phyloP scores from a whole-genome alignment of 2,888 invertebrate genomes.

The Eupithecia tripunctaria region DNA sequence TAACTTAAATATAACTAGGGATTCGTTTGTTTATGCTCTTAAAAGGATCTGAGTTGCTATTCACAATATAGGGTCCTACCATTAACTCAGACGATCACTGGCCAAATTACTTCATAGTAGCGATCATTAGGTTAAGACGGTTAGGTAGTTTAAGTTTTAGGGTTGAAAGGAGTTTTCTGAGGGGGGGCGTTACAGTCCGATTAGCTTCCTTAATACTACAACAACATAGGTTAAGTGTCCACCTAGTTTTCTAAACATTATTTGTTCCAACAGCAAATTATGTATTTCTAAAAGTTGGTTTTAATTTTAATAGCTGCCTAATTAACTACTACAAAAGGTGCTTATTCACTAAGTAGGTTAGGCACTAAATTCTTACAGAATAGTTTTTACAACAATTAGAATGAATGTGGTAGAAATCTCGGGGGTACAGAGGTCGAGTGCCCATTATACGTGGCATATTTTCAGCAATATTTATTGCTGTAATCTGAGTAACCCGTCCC shows the following conservation, averaged over 20 bases:
- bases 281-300: background rate
- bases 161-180: no score
- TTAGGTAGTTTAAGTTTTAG: no score
- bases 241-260: background rate
- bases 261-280: background rate
- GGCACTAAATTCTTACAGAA: background rate
- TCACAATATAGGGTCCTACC: no score
- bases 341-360: background rate
- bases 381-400: background rate
- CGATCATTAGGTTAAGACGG: no score
- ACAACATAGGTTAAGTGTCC: background rate
- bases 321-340: background rate
- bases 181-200: no score
- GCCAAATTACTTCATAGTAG: no score
- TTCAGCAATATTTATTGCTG: conserved; percentile 64
- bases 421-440: conserved; percentile 45
- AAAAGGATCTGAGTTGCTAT: no score
- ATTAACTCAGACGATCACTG: no score
- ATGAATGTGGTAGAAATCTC: background rate
- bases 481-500: conserved; percentile 59
- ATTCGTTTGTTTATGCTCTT: no score
- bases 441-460: conserved; percentile 56
- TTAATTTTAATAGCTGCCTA: background rate
- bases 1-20: no score
- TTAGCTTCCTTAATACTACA: background rate